Evolutionary conservation across 2,113 vertebrate genomes (phyloP), one percentile per base, ranked within the genome.

Genomic region (Caloenas nicobarica): DNA sequence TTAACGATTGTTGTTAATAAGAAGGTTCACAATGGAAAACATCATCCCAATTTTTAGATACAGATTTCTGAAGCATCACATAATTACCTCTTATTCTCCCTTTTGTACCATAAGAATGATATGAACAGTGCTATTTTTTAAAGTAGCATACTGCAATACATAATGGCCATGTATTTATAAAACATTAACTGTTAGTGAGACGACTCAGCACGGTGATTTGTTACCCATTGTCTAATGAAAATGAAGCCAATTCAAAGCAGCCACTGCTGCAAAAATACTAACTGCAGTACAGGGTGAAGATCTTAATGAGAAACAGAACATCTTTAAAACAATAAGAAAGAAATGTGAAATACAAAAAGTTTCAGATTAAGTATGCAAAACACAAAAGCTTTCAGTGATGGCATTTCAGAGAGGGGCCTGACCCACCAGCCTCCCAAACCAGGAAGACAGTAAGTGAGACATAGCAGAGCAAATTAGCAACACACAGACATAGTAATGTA

Each of bases 61-160:
- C 46, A 91, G 51, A 91, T 93, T 51, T 91, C 36, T 77, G 85
- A 82, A 83, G 29, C 58, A 66, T 89, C 88, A 80, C 46, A 78
- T 84, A 91, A 96, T 92, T 91, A 76, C 38, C 60, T 87, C 88
- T 86, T 91, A 73, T 92, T 86, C 25, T 86, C 53, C 66, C 15
- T 87, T 90, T 95, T 86, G 56, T 89, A n/a, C 60, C 29, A 44
- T 57, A 64, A 66, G 83, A 83, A 81, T 65, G 22, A 72, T 71
- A 84, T 29, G 38, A 89, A 85, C 91, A 81, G 46, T 71, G 6
- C 16, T 93, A 86, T 44, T 95, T 46, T 97, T 91, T 76, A 68
- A 95, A 93, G 74, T 56, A 88, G 14, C 23, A 57, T 28, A 19
- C 77, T 84, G 31, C 28, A 83, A 64, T 71, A 57, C 3, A 58